These are phyloP conservation scores for Tanypteryx hageni DNA, from an alignment of 2,888 invertebrate species.

Conservation along the genomic window DNA sequence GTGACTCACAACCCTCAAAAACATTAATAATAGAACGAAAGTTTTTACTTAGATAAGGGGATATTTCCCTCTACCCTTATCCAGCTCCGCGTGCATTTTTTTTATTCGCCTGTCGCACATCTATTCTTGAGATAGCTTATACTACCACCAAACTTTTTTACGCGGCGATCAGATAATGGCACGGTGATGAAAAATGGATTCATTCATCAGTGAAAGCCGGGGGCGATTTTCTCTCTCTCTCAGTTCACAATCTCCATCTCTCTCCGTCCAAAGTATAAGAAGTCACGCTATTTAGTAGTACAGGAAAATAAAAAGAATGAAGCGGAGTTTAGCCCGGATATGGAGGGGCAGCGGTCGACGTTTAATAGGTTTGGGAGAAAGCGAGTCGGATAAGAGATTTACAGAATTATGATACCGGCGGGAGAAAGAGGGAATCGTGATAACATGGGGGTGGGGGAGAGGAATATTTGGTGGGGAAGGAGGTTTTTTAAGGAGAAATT, in stretches of 20 bases:
- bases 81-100: no score
- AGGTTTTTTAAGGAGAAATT: background rate
- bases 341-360: background rate
- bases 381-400: background rate
- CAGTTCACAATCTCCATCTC: background rate
- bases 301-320: background rate
- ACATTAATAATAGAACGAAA: no score
- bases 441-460: background rate
- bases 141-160: no score
- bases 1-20: no score
- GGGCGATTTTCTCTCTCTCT: background rate
- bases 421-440: background rate
- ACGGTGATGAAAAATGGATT: slow-evolving; percentile 42
- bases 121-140: no score
- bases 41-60: no score
- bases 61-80: no score
- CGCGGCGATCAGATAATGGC: background rate
- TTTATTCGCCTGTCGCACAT: no score
- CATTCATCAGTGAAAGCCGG: slow-evolving; percentile 7
- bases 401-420: background rate
- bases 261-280: background rate
- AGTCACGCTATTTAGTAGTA: background rate
- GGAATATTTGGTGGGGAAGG: background rate
- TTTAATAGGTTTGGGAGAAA: background rate
- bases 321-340: background rate